Evolutionary conservation across 53 echinoderm and acorn worm genomes (phyloP).

Genomic region (Astropecten irregularis): DNA sequence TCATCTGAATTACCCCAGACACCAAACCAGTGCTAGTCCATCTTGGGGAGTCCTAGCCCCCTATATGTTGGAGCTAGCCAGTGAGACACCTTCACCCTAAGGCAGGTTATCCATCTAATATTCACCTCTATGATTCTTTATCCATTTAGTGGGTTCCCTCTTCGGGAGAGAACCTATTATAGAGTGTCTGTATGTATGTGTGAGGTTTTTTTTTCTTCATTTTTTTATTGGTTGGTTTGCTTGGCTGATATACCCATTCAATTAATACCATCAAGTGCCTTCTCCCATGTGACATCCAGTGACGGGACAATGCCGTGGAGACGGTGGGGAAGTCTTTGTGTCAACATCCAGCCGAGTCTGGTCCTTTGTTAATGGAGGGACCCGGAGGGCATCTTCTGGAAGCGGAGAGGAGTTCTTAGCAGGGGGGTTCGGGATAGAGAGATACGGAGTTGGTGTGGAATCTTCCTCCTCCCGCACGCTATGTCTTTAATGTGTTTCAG

Average conservation of each 20-base stretch:
- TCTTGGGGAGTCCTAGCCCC: too few relatives aligned
- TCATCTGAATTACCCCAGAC: too few relatives aligned
- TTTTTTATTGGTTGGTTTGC: not conserved
- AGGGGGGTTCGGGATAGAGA: too few relatives aligned
- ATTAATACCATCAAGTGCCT: slow-evolving; percentile 38
- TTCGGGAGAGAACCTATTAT: too few relatives aligned
- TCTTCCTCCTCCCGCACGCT: too few relatives aligned
- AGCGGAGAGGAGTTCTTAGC: not conserved
- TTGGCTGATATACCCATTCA: slow-evolving; percentile 37
- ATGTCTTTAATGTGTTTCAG: too few relatives aligned
- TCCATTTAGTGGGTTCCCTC: slow-evolving; percentile 5
- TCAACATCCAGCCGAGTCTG: slow-evolving; percentile 19
- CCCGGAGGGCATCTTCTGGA: not conserved
- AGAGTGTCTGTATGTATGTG: too few relatives aligned
- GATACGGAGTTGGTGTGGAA: not conserved
- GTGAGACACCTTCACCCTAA: too few relatives aligned
- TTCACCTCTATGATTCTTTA: slow-evolving; percentile 26
- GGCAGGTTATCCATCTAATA: slow-evolving; percentile 44
- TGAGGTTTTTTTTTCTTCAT: too few relatives aligned
- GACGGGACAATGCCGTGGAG: slow-evolving; percentile 13
- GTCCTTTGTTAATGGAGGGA: slow-evolving; percentile 18
- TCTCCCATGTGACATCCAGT: not conserved
- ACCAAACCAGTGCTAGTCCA: too few relatives aligned
- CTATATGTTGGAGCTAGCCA: too few relatives aligned
- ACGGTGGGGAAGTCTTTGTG: slow-evolving; percentile 20